Evolutionary conservation across 1,140 invertebrate genomes (phyloP).

Genomic region (Xylocopa sonorina): DNA sequence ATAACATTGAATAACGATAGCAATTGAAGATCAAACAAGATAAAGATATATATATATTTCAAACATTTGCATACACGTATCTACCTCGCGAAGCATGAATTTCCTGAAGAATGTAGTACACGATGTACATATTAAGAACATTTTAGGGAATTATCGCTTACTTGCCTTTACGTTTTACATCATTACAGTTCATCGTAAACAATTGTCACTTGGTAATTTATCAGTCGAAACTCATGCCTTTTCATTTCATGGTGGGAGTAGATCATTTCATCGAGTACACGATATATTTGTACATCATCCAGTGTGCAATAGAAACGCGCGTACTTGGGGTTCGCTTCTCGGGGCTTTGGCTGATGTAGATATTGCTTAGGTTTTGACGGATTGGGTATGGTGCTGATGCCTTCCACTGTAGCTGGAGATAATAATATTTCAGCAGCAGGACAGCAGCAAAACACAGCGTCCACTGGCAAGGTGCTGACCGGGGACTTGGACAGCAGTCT

Average conservation of each 20-base stretch:
- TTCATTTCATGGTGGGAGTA: too few species aligned
- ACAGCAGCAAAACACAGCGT: constrained; percentile 79
- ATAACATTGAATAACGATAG: too few species aligned
- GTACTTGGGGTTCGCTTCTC: constrained; percentile 42
- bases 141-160: too few species aligned
- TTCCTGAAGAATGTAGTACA: too few species aligned
- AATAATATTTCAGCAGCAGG: constrained; percentile 76
- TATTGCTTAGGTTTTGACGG: constrained; percentile 86
- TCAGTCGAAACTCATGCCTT: background rate
- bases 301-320: background rate
- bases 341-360: constrained; percentile 62
- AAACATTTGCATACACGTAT: too few species aligned
- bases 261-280: too few species aligned
- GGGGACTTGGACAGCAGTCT: constrained; percentile 96
- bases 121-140: too few species aligned
- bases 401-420: constrained; percentile 58
- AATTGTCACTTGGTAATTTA: too few species aligned
- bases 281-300: constrained; percentile 9
- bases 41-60: too few species aligned
- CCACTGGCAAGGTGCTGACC: constrained; percentile 89
- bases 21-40: too few species aligned
- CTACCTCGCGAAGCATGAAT: too few species aligned
- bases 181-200: background rate
- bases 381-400: constrained; percentile 85
- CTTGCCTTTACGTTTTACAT: background rate